Evolutionary conservation across 2,797 vertebrate species (phyloP), one percentile per base, ranked within the genome.

Genomic region (Buphagus erythrorhynchus): DNA sequence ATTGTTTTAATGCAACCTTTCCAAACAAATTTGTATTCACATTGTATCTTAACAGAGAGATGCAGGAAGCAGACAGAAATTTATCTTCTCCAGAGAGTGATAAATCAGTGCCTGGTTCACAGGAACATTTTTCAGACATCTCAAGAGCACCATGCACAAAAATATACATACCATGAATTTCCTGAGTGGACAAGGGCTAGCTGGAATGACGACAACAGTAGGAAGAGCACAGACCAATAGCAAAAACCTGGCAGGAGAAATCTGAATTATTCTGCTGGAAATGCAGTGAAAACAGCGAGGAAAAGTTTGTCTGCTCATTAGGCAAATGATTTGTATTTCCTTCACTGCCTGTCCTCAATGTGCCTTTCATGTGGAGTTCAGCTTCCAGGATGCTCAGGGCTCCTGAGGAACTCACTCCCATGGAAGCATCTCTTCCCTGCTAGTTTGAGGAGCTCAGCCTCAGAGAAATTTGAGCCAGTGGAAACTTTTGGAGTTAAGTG

Each of bases 41-140:
- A 9, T 43, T 73, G 71, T 84, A 94, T 63, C 87, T 73, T 95
- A 86, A 86, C 66, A 67, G 21, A 67, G 84, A 52, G 66, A 75
- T 79, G 62, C 22, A 3, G 91, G 93, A 91, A 96, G 88, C 88
- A 95, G 94, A 81, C 85, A 94, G 91, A 84, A 94, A 95, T 97
- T 94, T 96, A 90, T 96, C 91, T 94, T 96, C 95, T 93, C 91
- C 71, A 55, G 93, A 93, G 96, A 95, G 73, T 95, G 91, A 96
- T 96, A 85, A 85, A 95, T 96, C 93, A 90, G 73, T 90, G 87
- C 87, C 79, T 88, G 76, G 81, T 90, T 91, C 93, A 84, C 91
- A 93, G 90, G 89, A 96, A 95, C 62, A 97, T 96, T 96, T 95
- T 95, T 96, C 96, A 97, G 96, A 96, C 96, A 93, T 96, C 91